Percentiles rank a stretch among this genome's conserved stretches.
Evolutionary conservation across 2,797 vertebrate genomes (phyloP).

Genomic region (Lagodon rhomboides): DNA sequence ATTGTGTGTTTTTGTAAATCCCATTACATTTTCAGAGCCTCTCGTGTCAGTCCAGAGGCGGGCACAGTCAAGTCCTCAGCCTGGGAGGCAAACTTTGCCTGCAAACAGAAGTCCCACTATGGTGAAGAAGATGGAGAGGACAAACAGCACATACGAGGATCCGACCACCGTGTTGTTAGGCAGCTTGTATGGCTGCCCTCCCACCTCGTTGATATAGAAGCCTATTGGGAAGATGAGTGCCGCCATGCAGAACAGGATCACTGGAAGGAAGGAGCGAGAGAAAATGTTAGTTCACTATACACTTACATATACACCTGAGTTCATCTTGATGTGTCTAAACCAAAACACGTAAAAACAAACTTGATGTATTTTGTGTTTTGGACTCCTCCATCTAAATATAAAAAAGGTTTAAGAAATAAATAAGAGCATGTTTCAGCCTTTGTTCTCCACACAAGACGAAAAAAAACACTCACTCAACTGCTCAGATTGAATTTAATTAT

Average conservation of each 20-base stretch:
- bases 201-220: conserved; percentile 99
- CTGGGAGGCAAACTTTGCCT: conserved; percentile 98
- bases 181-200: conserved; percentile 98
- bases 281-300: conserved; percentile 42
- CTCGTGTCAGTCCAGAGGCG: conserved; percentile 70
- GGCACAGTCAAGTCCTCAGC: conserved; percentile 84
- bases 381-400: not conserved
- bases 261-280: conserved; percentile 82
- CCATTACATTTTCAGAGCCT: conserved; percentile 69
- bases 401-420: not conserved
- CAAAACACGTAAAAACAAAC: not conserved
- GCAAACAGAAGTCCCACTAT: conserved; percentile 99
- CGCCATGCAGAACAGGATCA: conserved; percentile 99
- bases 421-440: not conserved
- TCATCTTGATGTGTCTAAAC: not conserved
- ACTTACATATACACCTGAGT: not conserved
- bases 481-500: conserved; percentile 45
- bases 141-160: conserved; percentile 98
- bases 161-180: conserved; percentile 99
- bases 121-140: conserved; percentile 99
- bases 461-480: conserved; percentile 25
- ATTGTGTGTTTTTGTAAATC: conserved; percentile 69
- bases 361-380: not conserved
- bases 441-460: not conserved
- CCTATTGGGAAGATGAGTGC: conserved; percentile 99